Percentiles rank a stretch among this genome's conserved stretches.
Conservation (phyloP, 2,797 vertebrate species). For the Atherinosoma microstoma region DNA sequence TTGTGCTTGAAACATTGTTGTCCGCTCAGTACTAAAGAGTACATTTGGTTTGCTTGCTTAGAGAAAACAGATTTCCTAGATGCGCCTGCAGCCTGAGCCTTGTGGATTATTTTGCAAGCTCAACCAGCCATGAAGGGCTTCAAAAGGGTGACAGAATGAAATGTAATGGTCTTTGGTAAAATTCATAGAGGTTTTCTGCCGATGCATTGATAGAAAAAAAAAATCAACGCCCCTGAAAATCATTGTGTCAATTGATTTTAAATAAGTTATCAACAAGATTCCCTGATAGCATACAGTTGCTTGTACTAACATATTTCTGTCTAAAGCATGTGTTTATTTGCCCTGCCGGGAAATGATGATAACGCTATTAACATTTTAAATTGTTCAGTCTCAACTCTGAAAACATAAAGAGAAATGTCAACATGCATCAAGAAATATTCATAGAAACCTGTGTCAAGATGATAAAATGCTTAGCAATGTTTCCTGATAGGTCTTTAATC, state of each 20-base stretch:
- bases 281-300: neutral
- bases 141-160: neutral
- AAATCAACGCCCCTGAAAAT: neutral
- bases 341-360: neutral
- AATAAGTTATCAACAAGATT: neutral
- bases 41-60: constrained; percentile 3
- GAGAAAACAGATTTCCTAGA: neutral
- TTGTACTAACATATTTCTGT: neutral
- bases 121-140: neutral
- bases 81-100: neutral
- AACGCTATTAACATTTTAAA: neutral
- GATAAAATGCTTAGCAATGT: constrained; percentile 2
- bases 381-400: neutral
- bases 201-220: constrained; percentile 2
- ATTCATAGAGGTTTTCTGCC: neutral
- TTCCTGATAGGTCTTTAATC: constrained; percentile 12
- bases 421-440: neutral
- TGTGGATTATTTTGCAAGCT: constrained; percentile 11
- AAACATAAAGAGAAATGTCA: constrained; percentile 6
- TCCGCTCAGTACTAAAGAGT: neutral
- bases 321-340: neutral
- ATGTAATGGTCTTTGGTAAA: neutral
- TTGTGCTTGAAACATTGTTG: neutral
- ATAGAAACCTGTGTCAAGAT: constrained; percentile 7
- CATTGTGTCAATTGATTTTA: neutral